These are phyloP conservation scores for Ips typographus DNA, from an alignment of 1,140 invertebrate species.

Conservation along the genomic window DNA sequence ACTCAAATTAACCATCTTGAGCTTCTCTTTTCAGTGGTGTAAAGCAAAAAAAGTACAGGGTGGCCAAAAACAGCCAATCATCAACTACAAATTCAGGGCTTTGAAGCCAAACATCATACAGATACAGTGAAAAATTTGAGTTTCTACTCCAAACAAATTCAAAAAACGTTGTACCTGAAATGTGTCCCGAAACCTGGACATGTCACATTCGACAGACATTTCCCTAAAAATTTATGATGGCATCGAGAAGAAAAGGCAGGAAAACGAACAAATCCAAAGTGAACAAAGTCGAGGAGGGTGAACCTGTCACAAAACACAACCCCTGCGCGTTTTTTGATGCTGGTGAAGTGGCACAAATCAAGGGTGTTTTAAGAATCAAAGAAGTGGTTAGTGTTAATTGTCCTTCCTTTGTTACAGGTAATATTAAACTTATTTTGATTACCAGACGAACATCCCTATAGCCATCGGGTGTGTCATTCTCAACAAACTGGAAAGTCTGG, in stretches of 20 bases:
- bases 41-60: too few relatives aligned
- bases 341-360: slow-evolving; percentile 37
- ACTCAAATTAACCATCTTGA: too few relatives aligned
- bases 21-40: too few relatives aligned
- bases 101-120: too few relatives aligned
- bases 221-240: slow-evolving; percentile 18
- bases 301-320: slow-evolving; percentile 19
- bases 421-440: slow-evolving; percentile 17
- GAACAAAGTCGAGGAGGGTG: slow-evolving; percentile 5
- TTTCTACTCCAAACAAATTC: too few relatives aligned
- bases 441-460: slow-evolving; percentile 39
- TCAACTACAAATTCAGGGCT: too few relatives aligned
- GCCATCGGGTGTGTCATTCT: slow-evolving; percentile 41
- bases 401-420: too few relatives aligned
- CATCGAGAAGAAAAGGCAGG: slow-evolving; percentile 12
- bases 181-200: too few relatives aligned
- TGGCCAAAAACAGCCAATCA: too few relatives aligned
- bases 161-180: too few relatives aligned
- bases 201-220: slow-evolving; percentile 20
- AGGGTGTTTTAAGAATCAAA: slow-evolving; percentile 40
- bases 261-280: slow-evolving; percentile 21
- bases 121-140: too few relatives aligned
- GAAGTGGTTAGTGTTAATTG: slow-evolving; percentile 38
- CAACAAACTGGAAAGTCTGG: slow-evolving; percentile 39
- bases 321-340: slow-evolving; percentile 32